A percentile compares a stretch with the other conserved stretches of the same genome.
Conservation (phyloP, 2,888 invertebrate species). For the Acleris sparsana region DNA sequence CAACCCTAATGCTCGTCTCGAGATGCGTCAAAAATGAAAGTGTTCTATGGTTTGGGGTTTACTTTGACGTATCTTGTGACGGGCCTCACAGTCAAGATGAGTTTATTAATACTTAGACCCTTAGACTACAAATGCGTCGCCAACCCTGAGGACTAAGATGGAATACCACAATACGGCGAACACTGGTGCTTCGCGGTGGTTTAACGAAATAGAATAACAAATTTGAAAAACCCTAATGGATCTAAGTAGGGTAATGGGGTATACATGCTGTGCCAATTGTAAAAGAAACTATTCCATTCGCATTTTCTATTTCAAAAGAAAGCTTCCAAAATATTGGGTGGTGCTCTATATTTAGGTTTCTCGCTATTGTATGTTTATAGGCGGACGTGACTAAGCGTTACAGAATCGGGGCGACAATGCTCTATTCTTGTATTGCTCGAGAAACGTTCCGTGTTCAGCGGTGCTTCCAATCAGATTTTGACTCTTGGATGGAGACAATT, state of each 20-base stretch:
- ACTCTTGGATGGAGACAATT: conserved; percentile 36
- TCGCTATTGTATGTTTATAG: conserved; percentile 55
- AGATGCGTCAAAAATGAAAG: too few species aligned
- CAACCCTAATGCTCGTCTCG: too few species aligned
- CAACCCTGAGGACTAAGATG: too few species aligned
- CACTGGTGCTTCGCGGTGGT: too few species aligned
- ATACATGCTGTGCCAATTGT: conserved; percentile 10
- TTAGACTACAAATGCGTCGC: too few species aligned
- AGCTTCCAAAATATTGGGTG: conserved; percentile 51
- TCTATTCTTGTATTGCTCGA: conserved; percentile 59
- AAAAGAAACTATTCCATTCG: conserved; percentile 7
- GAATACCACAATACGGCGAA: too few species aligned
- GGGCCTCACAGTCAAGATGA: too few species aligned
- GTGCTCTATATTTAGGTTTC: conserved; percentile 55
- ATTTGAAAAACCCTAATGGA: conserved; percentile 1
- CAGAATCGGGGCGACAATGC: conserved; percentile 61
- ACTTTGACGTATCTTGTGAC: too few species aligned
- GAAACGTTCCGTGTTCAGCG: conserved; percentile 46
- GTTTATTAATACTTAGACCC: too few species aligned
- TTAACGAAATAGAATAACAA: not conserved
- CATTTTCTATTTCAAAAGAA: conserved; percentile 46
- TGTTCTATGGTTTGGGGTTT: too few species aligned
- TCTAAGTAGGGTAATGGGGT: conserved; percentile 35
- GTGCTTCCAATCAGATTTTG: conserved; percentile 32
- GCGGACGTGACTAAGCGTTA: conserved; percentile 67